Evolutionary conservation across 2,113 vertebrate genomes (phyloP), one percentile per base, ranked within the genome.

Genomic region (Dipodomys merriami): DNA sequence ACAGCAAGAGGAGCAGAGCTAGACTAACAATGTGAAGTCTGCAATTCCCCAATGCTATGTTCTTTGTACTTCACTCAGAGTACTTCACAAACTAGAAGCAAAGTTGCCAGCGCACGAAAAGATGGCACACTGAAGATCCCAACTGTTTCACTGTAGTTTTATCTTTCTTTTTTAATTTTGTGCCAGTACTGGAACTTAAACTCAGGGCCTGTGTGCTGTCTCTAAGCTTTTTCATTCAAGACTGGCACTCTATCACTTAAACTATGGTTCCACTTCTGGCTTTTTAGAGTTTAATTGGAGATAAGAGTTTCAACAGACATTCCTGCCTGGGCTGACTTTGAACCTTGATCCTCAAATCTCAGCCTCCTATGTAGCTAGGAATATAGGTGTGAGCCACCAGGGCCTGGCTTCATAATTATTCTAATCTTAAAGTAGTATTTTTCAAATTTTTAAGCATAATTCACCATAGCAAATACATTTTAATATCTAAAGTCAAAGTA

Each of bases 381-480:
- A 2, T 57, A 13, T 18, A 57, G 53, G 53, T 18, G 15, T 57
- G 53, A 57, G 53, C 15, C 53, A 57, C 53, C 13, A 18, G 53
- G 18, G 53, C 53, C 53, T 18, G 15, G 53, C 12, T 81, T 71
- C 27, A 76, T 35, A 90, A 27, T 74, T 78, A 9, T 74, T 78
- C 77, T 90, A n/a, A 72, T 91, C 49, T 91, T 88, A 83, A 68
- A 27, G 69, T 30, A 30, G 10, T 86, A 6, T 69, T 46, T 72
- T 71, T 84, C 7, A 72, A 72, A 76, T 46, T 89, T 94, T 68
- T 57, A 76, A 69, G 33, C 39, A 53, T 44, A 7, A 82, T 39
- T 88, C 39, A 62, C 7, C 80, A 7, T 92, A 65, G 83, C 20
- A 92, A 83, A 80, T 80, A 49, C 3, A 64, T 72, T 93, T 91